Base-by-base conservation (phyloP, 2,113 vertebrate species). In the Scomber colias region DNA sequence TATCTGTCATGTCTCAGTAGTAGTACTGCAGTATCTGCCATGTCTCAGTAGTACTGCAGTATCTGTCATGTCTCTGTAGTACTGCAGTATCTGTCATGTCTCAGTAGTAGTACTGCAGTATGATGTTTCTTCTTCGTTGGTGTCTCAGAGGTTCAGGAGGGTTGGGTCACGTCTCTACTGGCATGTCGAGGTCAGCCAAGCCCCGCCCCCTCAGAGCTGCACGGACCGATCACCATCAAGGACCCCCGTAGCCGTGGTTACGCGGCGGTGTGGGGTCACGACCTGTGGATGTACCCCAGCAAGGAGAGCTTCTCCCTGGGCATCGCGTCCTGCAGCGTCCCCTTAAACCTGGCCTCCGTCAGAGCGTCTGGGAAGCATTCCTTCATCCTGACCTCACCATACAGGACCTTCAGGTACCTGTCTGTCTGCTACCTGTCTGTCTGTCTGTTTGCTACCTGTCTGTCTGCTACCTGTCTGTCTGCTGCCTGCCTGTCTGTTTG, bases 201-300 rank as follows among this genome's bases (percentile, higher is more conserved):
- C 15, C 92, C 90, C 4, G 1, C 70, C 11, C 69, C 86, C 1
- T 75, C 92, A 1, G 55, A 90, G 6, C 70, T 89, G 5, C 92
- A 95, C 0, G 92, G 95, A 48, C 78, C 85, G 48, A 89, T 96
- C 53, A 77, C 59, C 6, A 84, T 95, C 72, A 95, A 93, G 71
- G 94, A 95, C 2, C 30, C 79, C 0, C 82, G 93, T 5, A 90
- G 77, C 44, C 93, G 94, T 0, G 84, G 73, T 56, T 95, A 94
- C 0, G 91, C 84, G 0, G 93, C 95, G 1, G 48, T 95, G 24
- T 92, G 81, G 60, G 89, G 90, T 57, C 89, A 94, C 7, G 75
- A 89, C 65, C 89, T 96, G 19, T 96, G 95, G 94, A 88, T 96
- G 60, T 95, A 95, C 82, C 84, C 84, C 59, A 95, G 82, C 78